Percentiles rank a stretch among this genome's conserved stretches.
Conservation (phyloP, 2,888 invertebrate genomes). For the Eristalis arbustorum region DNA sequence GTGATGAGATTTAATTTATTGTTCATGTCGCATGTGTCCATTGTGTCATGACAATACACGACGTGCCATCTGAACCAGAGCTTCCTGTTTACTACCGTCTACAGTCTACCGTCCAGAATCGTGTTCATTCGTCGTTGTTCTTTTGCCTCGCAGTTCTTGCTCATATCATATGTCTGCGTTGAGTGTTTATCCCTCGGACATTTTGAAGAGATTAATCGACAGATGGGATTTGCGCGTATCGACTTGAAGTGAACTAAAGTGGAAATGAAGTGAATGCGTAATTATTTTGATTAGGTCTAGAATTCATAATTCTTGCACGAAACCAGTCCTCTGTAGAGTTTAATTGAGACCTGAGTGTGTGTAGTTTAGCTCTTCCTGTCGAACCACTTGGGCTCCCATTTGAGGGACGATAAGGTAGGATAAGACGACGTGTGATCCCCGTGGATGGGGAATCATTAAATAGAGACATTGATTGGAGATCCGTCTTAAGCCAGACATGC, state of each 20-base stretch:
- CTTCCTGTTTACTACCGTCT: conserved; percentile 33
- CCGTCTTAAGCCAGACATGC: background rate
- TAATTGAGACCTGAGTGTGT: conserved; percentile 51
- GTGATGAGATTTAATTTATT: conserved; percentile 36
- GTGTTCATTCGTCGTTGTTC: background rate
- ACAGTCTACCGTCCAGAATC: conserved; percentile 4
- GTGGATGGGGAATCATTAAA: background rate
- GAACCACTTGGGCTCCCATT: conserved; percentile 42
- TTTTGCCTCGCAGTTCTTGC: background rate
- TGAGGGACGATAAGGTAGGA: conserved; percentile 4
- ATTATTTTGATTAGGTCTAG: conserved; percentile 63
- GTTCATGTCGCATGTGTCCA: conserved; percentile 47
- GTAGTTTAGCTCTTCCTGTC: conserved; percentile 3
- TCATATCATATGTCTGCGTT: conserved; percentile 1
- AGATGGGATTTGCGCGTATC: conserved; percentile 12
- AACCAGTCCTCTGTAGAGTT: conserved; percentile 22
- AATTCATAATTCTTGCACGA: background rate
- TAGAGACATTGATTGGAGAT: background rate
- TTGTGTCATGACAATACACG: conserved; percentile 37
- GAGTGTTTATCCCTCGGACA: conserved; percentile 27
- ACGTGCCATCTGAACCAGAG: background rate
- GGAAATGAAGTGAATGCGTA: conserved; percentile 53
- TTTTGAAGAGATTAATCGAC: conserved; percentile 56
- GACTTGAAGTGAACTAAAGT: conserved; percentile 47
- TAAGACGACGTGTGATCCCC: conserved; percentile 5